Conservation (phyloP, 2,113 vertebrate genomes). For the Sphyrna mokarran region DNA sequence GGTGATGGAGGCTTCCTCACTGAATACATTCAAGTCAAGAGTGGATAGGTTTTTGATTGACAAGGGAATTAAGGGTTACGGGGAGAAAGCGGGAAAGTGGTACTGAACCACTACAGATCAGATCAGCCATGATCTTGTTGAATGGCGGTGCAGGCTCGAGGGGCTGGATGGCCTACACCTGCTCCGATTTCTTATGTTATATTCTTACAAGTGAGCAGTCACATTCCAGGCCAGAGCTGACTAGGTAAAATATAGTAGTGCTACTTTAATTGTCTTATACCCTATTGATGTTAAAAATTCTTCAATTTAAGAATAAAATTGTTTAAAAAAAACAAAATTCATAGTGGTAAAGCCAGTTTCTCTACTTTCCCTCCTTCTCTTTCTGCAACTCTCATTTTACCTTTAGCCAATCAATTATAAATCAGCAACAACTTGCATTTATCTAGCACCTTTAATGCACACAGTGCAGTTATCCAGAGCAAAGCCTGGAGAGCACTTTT, state of each 20-base stretch:
- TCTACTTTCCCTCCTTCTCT: not conserved
- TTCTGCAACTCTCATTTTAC: not conserved
- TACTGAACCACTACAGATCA: too few relatives aligned
- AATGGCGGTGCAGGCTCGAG: too few relatives aligned
- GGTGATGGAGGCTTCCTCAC: too few relatives aligned
- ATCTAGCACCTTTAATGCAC: not conserved
- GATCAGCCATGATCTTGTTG: too few relatives aligned
- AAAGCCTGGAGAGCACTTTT: too few relatives aligned
- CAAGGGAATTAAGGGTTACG: too few relatives aligned
- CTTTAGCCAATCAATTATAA: not conserved
- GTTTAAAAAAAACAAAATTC: not conserved
- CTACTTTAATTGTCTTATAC: not conserved
- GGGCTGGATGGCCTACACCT: too few relatives aligned
- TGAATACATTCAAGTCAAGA: too few relatives aligned
- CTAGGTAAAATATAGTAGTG: not conserved
- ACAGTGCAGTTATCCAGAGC: not conserved
- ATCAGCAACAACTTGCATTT: not conserved
- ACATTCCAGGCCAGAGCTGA: not conserved
- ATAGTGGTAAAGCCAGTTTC: not conserved
- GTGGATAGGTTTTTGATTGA: too few relatives aligned
- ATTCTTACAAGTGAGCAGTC: not conserved
- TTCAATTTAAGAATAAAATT: not conserved
- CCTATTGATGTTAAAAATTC: not conserved
- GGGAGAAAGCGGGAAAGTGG: too few relatives aligned
- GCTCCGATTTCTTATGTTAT: too few relatives aligned